phyloP scores from a whole-genome alignment of 1,140 invertebrate species.

The Leptopilina boulardi region DNA sequence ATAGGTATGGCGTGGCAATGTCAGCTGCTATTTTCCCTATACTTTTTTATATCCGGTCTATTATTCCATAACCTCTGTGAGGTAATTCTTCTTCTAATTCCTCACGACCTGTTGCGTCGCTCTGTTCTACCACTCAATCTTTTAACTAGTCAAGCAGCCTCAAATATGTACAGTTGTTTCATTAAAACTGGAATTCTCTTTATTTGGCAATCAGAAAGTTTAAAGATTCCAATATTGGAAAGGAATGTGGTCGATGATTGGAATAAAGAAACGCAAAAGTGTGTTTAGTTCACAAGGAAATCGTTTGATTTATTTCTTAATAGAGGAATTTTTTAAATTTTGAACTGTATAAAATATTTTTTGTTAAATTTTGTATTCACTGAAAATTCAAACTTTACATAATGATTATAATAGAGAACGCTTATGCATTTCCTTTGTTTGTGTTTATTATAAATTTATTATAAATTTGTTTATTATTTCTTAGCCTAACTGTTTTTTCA shows the following conservation, averaged over 20 bases:
- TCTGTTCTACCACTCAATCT: not conserved
- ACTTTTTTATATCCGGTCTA: not conserved
- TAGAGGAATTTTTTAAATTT: not conserved
- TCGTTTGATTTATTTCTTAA: not conserved
- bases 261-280: not conserved
- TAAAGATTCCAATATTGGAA: not conserved
- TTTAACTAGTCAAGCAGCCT: slow-evolving; percentile 11
- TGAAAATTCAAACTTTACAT: no score
- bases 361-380: no score
- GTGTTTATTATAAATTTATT: no score
- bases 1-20: slow-evolving; percentile 15
- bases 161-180: slow-evolving; percentile 19
- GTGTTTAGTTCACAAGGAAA: not conserved
- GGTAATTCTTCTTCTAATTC: slow-evolving; percentile 1
- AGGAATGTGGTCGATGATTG: not conserved
- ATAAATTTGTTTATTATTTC: no score
- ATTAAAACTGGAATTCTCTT: not conserved
- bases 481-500: no score
- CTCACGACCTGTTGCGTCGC: slow-evolving; percentile 27
- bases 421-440: no score
- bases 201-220: not conserved
- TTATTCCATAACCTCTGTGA: slow-evolving; percentile 1
- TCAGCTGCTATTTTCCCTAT: not conserved
- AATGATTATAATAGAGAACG: no score
- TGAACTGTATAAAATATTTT: not conserved